Evolutionary conservation across 2,113 vertebrate genomes (phyloP).

Genomic region (Typhlomys cinereus): DNA sequence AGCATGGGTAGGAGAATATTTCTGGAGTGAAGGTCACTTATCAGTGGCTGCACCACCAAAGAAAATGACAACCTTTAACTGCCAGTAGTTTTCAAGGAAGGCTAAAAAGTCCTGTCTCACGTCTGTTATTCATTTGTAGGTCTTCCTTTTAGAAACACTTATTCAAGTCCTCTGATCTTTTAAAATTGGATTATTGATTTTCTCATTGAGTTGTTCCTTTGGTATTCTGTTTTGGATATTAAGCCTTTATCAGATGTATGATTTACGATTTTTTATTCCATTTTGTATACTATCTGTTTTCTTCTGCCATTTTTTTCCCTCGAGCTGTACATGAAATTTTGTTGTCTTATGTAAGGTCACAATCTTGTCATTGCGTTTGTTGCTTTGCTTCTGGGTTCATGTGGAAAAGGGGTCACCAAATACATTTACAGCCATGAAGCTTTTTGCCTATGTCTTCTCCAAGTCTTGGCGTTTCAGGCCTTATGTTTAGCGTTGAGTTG

Average conservation of each 20-base stretch:
- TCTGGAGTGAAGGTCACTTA: no score
- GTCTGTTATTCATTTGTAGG: background rate
- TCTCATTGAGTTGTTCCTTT: background rate
- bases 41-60: no score
- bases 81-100: no score
- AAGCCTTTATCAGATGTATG: background rate
- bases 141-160: background rate
- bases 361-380: background rate
- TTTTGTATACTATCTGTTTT: background rate
- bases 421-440: background rate
- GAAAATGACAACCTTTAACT: no score
- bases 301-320: background rate
- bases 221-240: background rate
- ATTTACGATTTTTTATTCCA: background rate
- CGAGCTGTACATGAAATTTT: background rate
- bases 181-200: background rate
- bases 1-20: no score
- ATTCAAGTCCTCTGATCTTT: background rate
- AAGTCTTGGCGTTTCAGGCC: no score
- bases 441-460: no score
- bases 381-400: background rate
- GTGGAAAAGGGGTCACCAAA: background rate
- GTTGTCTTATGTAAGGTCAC: background rate
- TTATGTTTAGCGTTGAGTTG: background rate
- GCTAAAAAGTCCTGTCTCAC: background rate